Evolutionary conservation across 2,888 invertebrate genomes (phyloP), one percentile per base, ranked within the genome.

Genomic region (Orthosia cruda): DNA sequence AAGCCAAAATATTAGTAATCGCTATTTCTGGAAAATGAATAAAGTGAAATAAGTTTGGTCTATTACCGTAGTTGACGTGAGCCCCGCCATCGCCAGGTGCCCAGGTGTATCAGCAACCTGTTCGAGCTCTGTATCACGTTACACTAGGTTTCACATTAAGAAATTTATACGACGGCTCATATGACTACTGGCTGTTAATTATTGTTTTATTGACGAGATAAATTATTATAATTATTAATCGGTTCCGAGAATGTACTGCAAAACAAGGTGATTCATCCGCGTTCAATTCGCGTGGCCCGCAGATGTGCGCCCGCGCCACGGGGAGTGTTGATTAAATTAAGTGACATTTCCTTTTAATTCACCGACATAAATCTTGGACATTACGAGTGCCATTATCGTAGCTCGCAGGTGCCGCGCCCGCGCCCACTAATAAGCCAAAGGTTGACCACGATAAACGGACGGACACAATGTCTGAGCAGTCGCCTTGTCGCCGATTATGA

Each of bases 131-230:
- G 93, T 95, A 92, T 96, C 95, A 91, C 81, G 91, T 96, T 96
- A 95, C 96, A 94, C 92, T 93, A 94, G 96, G 95, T 96, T 96
- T 96, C 96, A 96, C 95, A 95, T 96, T 96, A 95, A 95, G 95
- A 96, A 96, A 96, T 95, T 95, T 96, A 96, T 96, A 96, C 95
- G 94, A 93, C 95, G 92, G 92, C 95, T 96, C 96, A 90, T 92
- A 92, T 95, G 93, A 95, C 96, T 95, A 95, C 95, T 90, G 94
- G 93, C 93, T 94, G 94, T 92, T 95, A 94, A 95, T 96, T 95
- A 96, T 96, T 95, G 94, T 95, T 95, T 95, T 96, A 96, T 95
- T 93, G 93, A 92, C 87, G 90, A 94, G 92, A 95, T 96, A 95
- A 95, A 95, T 95, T 94, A 95, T 94, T 92, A 91, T 94, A 93